phyloP scores from a whole-genome alignment of 2,797 vertebrate species.

The Chelon labrosus region DNA sequence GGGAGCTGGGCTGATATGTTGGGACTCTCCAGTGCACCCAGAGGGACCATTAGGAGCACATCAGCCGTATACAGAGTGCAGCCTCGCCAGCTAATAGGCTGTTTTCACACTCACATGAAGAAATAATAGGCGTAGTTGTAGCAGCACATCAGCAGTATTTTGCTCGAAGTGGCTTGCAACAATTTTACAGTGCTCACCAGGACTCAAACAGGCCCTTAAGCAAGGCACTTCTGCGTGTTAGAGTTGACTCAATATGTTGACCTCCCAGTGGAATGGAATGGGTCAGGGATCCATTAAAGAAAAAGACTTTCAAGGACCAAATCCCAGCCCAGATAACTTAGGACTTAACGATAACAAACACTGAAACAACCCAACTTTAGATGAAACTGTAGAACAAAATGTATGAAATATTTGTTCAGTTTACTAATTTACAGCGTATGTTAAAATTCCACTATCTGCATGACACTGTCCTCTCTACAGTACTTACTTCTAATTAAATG shows the following conservation, averaged over 20 bases:
- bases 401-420: neutral
- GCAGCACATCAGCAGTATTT: conserved; percentile 58
- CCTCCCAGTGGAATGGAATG: conserved; percentile 3
- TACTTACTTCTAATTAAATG: conserved; percentile 54
- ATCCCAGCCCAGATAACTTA: too few relatives aligned
- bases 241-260: conserved; percentile 13
- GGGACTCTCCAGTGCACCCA: conserved; percentile 59
- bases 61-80: conserved; percentile 55
- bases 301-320: neutral
- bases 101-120: conserved; percentile 63
- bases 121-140: conserved; percentile 60
- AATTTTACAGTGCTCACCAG: conserved; percentile 16
- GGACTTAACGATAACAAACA: neutral
- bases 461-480: neutral
- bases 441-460: neutral
- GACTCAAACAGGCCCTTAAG: conserved; percentile 23
- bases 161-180: conserved; percentile 32
- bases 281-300: neutral
- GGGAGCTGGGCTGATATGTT: conserved; percentile 38
- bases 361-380: neutral
- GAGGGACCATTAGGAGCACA: conserved; percentile 65
- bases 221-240: conserved; percentile 17
- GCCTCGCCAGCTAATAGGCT: conserved; percentile 63
- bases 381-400: neutral
- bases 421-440: neutral